Percentiles rank a stretch among this genome's conserved stretches.
phyloP scores from a whole-genome alignment of 2,113 vertebrate species.

The Cyphomyrus discorhynchus region DNA sequence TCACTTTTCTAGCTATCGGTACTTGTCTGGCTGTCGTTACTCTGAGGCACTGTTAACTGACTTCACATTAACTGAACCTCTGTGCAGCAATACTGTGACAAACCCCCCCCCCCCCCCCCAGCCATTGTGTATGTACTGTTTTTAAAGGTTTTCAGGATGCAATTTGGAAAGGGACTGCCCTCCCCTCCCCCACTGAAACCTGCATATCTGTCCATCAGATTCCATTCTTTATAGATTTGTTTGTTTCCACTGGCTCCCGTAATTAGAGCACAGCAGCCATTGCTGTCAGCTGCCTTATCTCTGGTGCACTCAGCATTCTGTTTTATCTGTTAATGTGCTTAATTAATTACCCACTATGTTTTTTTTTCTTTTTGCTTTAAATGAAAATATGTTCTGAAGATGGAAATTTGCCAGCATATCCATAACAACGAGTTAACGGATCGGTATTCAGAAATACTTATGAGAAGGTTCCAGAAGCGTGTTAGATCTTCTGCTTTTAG shows the following conservation, averaged over 20 bases:
- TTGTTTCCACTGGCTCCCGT: background rate
- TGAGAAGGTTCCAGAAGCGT: background rate
- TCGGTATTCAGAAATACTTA: background rate
- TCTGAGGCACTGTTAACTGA: background rate
- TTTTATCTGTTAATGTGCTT: conserved; percentile 14
- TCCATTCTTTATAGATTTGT: background rate
- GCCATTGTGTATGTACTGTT: background rate
- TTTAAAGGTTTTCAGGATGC: background rate
- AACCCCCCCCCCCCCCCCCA: background rate
- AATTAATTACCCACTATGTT: conserved; percentile 4
- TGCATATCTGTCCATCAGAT: background rate
- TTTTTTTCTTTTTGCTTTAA: background rate
- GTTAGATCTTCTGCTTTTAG: background rate
- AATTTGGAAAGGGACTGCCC: background rate
- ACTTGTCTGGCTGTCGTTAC: background rate
- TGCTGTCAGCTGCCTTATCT: background rate
- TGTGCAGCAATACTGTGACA: background rate
- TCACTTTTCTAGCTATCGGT: background rate
- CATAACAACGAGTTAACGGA: background rate
- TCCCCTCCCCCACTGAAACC: background rate
- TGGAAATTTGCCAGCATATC: conserved; percentile 5
- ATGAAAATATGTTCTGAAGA: conserved; percentile 10
- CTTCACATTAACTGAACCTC: background rate
- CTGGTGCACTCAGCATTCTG: background rate
- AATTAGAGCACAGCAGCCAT: background rate